These are phyloP conservation scores for Thinocorus orbignyianus DNA, from an alignment of 2,113 vertebrate genomes.

Conservation along the genomic window DNA sequence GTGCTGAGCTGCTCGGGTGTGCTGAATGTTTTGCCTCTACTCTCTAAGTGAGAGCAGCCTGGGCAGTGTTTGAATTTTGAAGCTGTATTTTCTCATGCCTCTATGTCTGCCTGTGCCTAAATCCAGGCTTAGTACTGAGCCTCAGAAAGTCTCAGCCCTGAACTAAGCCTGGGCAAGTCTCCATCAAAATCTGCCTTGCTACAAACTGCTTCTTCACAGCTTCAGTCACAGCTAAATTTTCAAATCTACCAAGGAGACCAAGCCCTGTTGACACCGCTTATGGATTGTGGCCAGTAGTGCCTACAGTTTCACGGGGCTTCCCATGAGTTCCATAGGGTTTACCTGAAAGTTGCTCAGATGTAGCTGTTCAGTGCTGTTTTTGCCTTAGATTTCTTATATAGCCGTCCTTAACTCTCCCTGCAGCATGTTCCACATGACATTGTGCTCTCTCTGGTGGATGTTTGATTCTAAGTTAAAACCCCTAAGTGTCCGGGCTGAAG, in stretches of 20 bases:
- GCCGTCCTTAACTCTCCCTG: not conserved
- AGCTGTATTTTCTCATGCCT: not conserved
- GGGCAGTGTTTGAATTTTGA: not conserved
- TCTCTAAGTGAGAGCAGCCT: not conserved
- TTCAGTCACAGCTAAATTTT: not conserved
- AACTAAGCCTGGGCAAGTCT: not conserved
- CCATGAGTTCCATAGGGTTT: not conserved
- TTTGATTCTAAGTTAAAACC: not conserved
- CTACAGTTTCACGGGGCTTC: not conserved
- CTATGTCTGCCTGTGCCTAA: fast-evolving
- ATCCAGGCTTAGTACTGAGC: not conserved
- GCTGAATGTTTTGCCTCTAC: not conserved
- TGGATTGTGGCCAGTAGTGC: not conserved
- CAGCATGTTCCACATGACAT: not conserved
- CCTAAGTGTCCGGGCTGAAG: not conserved
- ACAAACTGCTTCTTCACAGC: not conserved
- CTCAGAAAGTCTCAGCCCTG: not conserved
- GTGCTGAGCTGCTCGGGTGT: not conserved
- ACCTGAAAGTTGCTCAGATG: not conserved
- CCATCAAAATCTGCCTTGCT: not conserved
- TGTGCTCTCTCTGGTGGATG: not conserved
- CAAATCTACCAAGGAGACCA: not conserved
- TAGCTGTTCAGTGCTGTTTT: not conserved
- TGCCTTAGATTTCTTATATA: not conserved
- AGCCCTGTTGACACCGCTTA: not conserved